Evolutionary conservation across 2,888 invertebrate species (phyloP).

Genomic region (Xanthostigma xanthostigma): DNA sequence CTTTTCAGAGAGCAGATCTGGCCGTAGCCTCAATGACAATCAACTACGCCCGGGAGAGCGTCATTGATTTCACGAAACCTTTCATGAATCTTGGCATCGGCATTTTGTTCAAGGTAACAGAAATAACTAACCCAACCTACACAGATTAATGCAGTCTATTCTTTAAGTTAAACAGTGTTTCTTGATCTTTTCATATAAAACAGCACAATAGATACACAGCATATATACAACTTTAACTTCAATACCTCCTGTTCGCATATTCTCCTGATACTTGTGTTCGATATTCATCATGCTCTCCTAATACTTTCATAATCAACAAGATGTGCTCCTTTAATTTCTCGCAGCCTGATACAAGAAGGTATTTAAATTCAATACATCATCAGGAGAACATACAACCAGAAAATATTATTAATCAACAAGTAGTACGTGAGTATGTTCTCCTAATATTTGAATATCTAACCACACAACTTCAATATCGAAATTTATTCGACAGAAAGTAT

Average conservation of each 20-base stretch:
- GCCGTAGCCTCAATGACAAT: constrained; percentile 97
- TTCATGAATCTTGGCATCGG: constrained; percentile 97
- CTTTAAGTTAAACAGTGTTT: neutral
- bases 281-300: no score
- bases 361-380: no score
- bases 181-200: neutral
- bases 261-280: no score
- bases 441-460: no score
- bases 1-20: constrained; percentile 74
- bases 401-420: no score
- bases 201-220: neutral
- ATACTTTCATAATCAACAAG: no score
- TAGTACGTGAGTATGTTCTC: no score
- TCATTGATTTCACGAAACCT: constrained; percentile 95
- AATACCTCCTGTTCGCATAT: neutral
- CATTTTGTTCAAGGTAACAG: constrained; percentile 78
- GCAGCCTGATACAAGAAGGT: no score
- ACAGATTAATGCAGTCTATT: neutral
- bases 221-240: neutral
- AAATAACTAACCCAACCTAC: constrained; percentile 12
- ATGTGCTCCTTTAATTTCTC: no score
- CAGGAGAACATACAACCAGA: no score
- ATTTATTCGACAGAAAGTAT: no score
- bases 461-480: no score
- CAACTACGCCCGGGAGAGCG: constrained; percentile 86